A percentile compares a stretch with the other conserved stretches of the same genome.
Conservation (phyloP, 2,888 invertebrate genomes). For the Tupiocoris notatus region DNA sequence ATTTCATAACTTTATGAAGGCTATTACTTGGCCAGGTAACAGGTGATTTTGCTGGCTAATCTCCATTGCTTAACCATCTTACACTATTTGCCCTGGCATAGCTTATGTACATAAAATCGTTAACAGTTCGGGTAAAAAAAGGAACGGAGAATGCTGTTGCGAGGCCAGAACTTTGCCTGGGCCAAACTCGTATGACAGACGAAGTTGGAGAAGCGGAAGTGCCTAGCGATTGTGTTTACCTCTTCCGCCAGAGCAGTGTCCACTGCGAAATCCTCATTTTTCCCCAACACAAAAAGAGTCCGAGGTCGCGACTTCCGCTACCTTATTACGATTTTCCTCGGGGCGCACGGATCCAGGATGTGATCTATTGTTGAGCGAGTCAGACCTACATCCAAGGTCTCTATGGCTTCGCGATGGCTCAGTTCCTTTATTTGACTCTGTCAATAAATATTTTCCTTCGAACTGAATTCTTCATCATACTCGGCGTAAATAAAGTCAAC, state of each 20-base stretch:
- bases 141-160: too few species aligned
- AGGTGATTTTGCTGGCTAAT: too few species aligned
- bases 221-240: not conserved
- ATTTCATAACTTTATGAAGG: too few species aligned
- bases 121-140: too few species aligned
- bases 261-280: not conserved
- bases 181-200: not conserved
- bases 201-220: not conserved
- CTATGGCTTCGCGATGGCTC: not conserved
- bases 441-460: not conserved
- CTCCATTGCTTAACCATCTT: too few species aligned
- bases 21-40: too few species aligned
- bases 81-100: too few species aligned
- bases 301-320: slow-evolving; percentile 20
- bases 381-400: not conserved
- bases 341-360: not conserved
- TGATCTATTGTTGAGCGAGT: not conserved
- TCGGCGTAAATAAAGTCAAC: too few species aligned
- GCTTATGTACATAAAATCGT: too few species aligned
- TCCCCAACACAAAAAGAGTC: slow-evolving; percentile 5
- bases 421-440: not conserved
- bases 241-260: not conserved
- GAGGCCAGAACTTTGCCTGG: not conserved
- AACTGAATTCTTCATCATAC: too few species aligned
- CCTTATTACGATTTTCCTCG: slow-evolving; percentile 20